phyloP scores from a whole-genome alignment of 2,113 vertebrate genomes.

The Greenwoodochromis staneri region DNA sequence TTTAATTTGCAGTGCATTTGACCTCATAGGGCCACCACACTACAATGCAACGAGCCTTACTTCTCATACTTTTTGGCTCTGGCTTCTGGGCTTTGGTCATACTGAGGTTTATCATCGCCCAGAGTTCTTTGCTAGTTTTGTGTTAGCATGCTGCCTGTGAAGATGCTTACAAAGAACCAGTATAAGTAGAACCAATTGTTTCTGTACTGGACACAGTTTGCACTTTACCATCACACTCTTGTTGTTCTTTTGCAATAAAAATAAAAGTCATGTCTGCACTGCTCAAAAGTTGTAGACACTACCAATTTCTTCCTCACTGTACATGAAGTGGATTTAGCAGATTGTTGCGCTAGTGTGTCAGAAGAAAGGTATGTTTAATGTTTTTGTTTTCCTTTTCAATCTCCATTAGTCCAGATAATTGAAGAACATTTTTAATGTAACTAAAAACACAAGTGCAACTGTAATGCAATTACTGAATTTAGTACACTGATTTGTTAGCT shows the following conservation, averaged over 20 bases:
- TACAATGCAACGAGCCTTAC: background rate
- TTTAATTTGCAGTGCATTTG: background rate
- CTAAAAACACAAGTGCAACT: background rate
- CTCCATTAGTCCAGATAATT: background rate
- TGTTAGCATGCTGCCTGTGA: background rate
- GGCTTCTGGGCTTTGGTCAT: background rate
- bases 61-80: background rate
- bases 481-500: background rate
- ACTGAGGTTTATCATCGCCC: background rate
- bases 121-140: background rate
- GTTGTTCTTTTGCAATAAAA: background rate
- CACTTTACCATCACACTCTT: background rate
- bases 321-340: background rate
- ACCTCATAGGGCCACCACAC: background rate
- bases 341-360: background rate
- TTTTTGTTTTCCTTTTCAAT: background rate
- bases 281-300: background rate
- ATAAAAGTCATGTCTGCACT: background rate
- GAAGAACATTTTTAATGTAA: background rate
- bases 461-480: background rate
- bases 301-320: background rate
- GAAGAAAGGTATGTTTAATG: background rate
- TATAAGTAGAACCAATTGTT: background rate
- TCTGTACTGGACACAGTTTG: background rate
- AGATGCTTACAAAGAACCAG: background rate